These are phyloP conservation scores for Aspidiotus rigidus DNA, from an alignment of 2,888 invertebrate genomes.

Conservation along the genomic window DNA sequence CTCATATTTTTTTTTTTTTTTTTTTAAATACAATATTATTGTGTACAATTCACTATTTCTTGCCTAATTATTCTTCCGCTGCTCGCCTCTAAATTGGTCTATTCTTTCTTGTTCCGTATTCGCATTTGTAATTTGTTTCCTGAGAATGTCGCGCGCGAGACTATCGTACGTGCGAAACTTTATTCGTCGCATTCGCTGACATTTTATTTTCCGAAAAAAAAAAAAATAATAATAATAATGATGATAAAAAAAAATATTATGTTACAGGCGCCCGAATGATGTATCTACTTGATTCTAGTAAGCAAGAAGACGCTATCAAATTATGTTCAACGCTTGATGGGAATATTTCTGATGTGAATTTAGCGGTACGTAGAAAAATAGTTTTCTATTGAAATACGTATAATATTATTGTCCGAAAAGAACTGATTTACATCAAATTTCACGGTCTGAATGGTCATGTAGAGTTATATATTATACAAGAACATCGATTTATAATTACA, in stretches of 20 bases:
- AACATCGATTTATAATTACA: too few species aligned
- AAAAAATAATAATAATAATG: not conserved
- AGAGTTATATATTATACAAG: too few species aligned
- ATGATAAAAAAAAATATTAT: not conserved
- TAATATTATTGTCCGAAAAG: too few species aligned
- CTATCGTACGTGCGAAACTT: too few species aligned
- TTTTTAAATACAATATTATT: slow-evolving; percentile 3
- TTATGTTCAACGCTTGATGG: slow-evolving; percentile 52
- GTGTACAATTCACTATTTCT: slow-evolving; percentile 12
- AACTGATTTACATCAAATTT: too few species aligned
- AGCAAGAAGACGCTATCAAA: slow-evolving; percentile 56
- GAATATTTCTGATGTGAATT: slow-evolving; percentile 47
- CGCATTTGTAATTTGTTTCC: too few species aligned
- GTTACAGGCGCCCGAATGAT: slow-evolving; percentile 59
- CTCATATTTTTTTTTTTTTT: not conserved
- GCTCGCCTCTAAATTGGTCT: not conserved
- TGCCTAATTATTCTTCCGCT: not conserved
- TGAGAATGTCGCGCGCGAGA: too few species aligned
- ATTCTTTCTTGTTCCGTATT: slow-evolving; percentile 8
- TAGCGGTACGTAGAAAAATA: slow-evolving; percentile 44
- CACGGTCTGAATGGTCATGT: too few species aligned
- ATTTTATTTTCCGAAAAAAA: not conserved
- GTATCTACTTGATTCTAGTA: slow-evolving; percentile 59
- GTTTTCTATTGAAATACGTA: too few species aligned
- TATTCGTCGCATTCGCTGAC: not conserved